Evolutionary conservation across 2,113 vertebrate species (phyloP).

Genomic region (Neodon shergylaensis): DNA sequence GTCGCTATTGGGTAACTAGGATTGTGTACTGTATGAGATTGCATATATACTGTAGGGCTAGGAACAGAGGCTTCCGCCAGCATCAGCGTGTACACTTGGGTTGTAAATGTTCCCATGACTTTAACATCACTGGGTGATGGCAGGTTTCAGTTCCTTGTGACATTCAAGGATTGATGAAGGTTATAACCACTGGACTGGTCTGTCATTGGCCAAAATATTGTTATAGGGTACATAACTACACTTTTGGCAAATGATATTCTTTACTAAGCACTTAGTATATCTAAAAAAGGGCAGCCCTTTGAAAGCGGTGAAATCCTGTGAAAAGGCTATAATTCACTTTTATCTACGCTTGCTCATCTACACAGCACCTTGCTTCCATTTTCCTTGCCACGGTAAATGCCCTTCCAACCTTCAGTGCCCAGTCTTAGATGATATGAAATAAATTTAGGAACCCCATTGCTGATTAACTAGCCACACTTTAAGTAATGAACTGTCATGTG

Average conservation of each 20-base stretch:
- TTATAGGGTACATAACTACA: not conserved
- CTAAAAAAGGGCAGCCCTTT: not conserved
- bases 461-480: not conserved
- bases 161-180: not conserved
- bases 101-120: not conserved
- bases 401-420: not conserved
- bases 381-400: constrained; percentile 20
- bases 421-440: not conserved
- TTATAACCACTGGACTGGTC: not conserved
- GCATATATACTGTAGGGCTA: not conserved
- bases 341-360: not conserved
- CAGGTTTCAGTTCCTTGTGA: not conserved
- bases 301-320: not conserved
- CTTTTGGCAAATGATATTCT: not conserved
- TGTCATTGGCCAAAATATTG: not conserved
- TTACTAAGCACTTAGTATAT: not conserved
- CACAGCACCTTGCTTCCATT: not conserved
- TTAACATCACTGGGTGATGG: not conserved
- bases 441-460: constrained; percentile 7
- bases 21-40: not conserved
- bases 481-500: not conserved
- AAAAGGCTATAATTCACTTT: not conserved
- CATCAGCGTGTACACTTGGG: not conserved
- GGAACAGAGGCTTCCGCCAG: not conserved
- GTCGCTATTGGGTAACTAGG: not conserved